phyloP scores from a whole-genome alignment of 2,888 invertebrate genomes.

The Tanytarsus gracilentus region DNA sequence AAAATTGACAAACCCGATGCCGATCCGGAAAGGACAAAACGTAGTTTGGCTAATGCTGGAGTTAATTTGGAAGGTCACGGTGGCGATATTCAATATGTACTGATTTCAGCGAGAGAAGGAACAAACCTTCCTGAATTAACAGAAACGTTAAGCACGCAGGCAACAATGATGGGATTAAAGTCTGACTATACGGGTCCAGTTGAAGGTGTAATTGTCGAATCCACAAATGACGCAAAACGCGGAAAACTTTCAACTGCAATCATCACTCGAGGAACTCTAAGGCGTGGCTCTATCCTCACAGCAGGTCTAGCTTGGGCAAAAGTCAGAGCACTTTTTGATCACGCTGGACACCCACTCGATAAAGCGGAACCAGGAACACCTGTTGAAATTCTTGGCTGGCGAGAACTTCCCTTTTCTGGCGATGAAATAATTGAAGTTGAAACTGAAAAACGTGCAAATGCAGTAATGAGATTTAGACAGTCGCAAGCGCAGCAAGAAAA shows the following conservation, averaged over 20 bases:
- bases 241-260: conserved; percentile 77
- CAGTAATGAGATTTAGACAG: conserved; percentile 58
- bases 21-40: conserved; percentile 71
- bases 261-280: conserved; percentile 75
- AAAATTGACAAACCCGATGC: conserved; percentile 92
- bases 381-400: conserved; percentile 86
- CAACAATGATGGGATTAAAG: conserved; percentile 78
- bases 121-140: conserved; percentile 67
- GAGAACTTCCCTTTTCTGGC: conserved; percentile 78
- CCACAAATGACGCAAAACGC: conserved; percentile 56
- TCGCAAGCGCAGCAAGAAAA: conserved; percentile 52
- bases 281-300: conserved; percentile 66
- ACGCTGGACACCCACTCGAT: conserved; percentile 56
- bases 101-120: conserved; percentile 82
- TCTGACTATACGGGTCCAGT: conserved; percentile 75
- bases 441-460: conserved; percentile 60
- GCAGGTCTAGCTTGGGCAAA: conserved; percentile 79
- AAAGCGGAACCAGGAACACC: conserved; percentile 72
- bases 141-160: conserved; percentile 74
- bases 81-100: conserved; percentile 85
- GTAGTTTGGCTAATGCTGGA: conserved; percentile 65
- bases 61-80: conserved; percentile 78
- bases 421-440: conserved; percentile 77
- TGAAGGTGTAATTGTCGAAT: conserved; percentile 87
- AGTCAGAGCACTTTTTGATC: conserved; percentile 70